phyloP scores from a whole-genome alignment of 2,888 invertebrate genomes.

The Diogma glabrata region DNA sequence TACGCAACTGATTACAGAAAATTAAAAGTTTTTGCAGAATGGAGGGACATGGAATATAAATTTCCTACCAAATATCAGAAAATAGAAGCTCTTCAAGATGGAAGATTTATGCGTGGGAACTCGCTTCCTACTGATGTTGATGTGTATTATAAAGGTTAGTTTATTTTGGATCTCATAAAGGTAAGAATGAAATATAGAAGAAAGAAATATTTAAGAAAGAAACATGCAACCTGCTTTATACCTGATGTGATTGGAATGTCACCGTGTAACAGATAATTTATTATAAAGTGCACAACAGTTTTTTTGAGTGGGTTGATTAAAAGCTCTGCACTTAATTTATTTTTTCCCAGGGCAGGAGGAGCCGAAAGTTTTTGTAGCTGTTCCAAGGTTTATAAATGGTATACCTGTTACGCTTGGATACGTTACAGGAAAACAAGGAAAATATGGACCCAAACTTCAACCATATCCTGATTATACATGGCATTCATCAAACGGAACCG shows the following conservation, averaged over 20 bases:
- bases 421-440: slow-evolving; percentile 36
- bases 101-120: slow-evolving; percentile 45
- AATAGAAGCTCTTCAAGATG: slow-evolving; percentile 36
- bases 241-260: too few species aligned
- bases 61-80: slow-evolving; percentile 43
- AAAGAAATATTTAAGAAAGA: too few species aligned
- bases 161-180: too few species aligned
- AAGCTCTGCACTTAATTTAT: neutral
- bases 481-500: slow-evolving; percentile 43
- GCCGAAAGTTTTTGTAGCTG: slow-evolving; percentile 52
- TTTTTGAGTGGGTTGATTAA: too few species aligned
- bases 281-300: too few species aligned
- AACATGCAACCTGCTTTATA: too few species aligned
- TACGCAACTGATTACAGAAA: too few species aligned
- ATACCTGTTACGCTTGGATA: slow-evolving; percentile 60
- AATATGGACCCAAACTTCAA: slow-evolving; percentile 40
- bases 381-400: slow-evolving; percentile 60
- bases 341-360: too few species aligned
- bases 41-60: slow-evolving; percentile 53
- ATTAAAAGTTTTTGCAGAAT: slow-evolving; percentile 45
- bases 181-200: too few species aligned
- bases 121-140: slow-evolving; percentile 60
- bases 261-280: too few species aligned
- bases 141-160: slow-evolving; percentile 41
- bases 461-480: slow-evolving; percentile 56